Percentiles rank a stretch among this genome's conserved stretches.
Conservation (phyloP, 2,797 vertebrate genomes). For the Catamblyrhynchus diadema region DNA sequence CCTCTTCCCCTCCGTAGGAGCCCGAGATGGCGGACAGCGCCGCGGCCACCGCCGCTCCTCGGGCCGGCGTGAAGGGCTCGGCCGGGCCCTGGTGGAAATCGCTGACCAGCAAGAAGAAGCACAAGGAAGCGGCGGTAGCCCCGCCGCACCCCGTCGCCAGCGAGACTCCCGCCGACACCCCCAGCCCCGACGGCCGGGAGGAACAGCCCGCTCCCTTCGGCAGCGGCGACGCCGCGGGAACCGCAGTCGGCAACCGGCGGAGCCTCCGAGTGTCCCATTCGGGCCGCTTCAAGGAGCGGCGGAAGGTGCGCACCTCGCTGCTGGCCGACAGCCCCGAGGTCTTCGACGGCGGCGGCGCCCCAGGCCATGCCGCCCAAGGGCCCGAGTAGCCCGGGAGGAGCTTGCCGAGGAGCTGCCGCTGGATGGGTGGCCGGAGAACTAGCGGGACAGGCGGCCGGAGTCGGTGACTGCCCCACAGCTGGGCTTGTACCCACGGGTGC, state of each 20-base stretch:
- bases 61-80: neutral
- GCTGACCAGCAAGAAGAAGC: constrained; percentile 82
- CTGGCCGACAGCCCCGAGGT: constrained; percentile 78
- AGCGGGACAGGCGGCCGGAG: neutral
- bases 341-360: constrained; percentile 70
- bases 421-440: neutral
- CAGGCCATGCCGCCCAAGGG: constrained; percentile 54
- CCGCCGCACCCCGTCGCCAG: neutral
- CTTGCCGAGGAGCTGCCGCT: neutral
- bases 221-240: constrained; percentile 70
- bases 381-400: constrained; percentile 35
- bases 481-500: neutral
- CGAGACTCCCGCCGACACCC: neutral
- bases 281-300: constrained; percentile 90
- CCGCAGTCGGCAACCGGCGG: constrained; percentile 81
- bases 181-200: constrained; percentile 59
- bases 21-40: constrained; percentile 63
- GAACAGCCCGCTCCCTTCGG: constrained; percentile 40
- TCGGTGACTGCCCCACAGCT: neutral
- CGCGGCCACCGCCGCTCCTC: constrained; percentile 24
- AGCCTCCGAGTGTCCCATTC: constrained; percentile 91
- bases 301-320: constrained; percentile 80
- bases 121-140: constrained; percentile 70
- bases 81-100: constrained; percentile 86
- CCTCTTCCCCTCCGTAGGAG: neutral